Evolutionary conservation across 2,797 vertebrate species (phyloP).

Genomic region (Pampus argenteus): DNA sequence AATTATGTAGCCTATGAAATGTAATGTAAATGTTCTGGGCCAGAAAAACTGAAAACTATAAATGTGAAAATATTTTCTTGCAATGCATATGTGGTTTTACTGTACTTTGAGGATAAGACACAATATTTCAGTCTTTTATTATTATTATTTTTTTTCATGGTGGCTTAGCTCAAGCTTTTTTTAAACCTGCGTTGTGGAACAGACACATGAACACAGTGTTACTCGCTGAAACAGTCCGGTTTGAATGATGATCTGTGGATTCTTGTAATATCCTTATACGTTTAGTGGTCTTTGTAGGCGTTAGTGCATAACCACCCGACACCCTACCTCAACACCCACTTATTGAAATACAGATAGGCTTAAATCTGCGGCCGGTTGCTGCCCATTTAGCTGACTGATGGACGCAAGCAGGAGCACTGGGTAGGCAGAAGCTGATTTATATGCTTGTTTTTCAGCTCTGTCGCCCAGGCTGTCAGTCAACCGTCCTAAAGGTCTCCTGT

Average conservation of each 20-base stretch:
- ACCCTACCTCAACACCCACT: conserved; percentile 27
- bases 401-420: conserved; percentile 42
- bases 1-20: too few relatives aligned
- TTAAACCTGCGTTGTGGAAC: background rate
- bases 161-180: background rate
- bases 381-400: conserved; percentile 74
- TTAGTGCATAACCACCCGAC: background rate
- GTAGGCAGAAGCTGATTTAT: conserved; percentile 73
- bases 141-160: too few relatives aligned
- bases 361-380: conserved; percentile 64
- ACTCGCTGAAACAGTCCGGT: background rate
- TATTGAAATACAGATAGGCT: conserved; percentile 35
- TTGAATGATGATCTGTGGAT: conserved; percentile 3
- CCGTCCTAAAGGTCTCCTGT: conserved; percentile 53
- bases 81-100: background rate
- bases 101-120: too few relatives aligned
- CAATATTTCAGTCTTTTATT: too few relatives aligned
- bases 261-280: background rate
- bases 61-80: background rate
- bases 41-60: too few relatives aligned
- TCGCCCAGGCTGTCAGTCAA: conserved; percentile 66
- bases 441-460: conserved; percentile 73
- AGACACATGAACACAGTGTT: background rate
- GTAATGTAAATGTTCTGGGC: too few relatives aligned
- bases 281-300: background rate